Evolutionary conservation across 2,797 vertebrate genomes (phyloP), one percentile per base, ranked within the genome.

Genomic region (Acanthurus lineatus): DNA sequence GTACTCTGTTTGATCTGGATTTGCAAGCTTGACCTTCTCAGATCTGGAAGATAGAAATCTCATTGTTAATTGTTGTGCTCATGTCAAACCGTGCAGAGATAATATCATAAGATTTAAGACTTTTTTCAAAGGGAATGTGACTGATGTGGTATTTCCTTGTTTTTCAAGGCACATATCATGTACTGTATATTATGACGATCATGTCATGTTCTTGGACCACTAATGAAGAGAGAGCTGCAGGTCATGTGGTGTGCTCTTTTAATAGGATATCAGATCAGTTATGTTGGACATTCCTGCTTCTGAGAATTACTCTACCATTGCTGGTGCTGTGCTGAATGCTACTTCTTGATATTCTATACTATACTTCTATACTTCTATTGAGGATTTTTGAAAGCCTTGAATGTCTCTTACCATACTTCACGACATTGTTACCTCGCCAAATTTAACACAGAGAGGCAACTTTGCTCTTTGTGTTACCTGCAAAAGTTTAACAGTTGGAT

Each of bases 141-240:
- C 42, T 69, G 22, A 74, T 77, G 57, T 66, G 69, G 51, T 70
- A 71, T 71, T 62, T 60, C 15, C 32, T 47, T 28, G 1, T 20
- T 74, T 20, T 45, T 65, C 17, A 61, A 48, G 16, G 40, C 75
- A 80, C 79, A 83, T 52, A 63, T 86, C 75, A 85, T 63, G 5
- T 28, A 6, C 38, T 61, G 42, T 66, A 47, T 65, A 63, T 52
- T 6, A 47, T 49, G 11, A 52, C 58, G 22, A 54, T 61, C 51
- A 44, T 64, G 49, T 64, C 42, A 58, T 53, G 73, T 77, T 35
- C 49, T 44, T 14, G 14, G 35, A 22, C 22, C 14, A 52, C 28
- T 71, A 58, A 56, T 78, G 35, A 20, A 71, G 11, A 49, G 64
- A 69, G 2, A 61, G 49, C 66, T 47, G 52, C 51, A 6, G 3